A percentile compares a stretch with the other conserved stretches of the same genome.
Evolutionary conservation across 2,888 invertebrate species (phyloP).

Genomic region (Formica aserva): DNA sequence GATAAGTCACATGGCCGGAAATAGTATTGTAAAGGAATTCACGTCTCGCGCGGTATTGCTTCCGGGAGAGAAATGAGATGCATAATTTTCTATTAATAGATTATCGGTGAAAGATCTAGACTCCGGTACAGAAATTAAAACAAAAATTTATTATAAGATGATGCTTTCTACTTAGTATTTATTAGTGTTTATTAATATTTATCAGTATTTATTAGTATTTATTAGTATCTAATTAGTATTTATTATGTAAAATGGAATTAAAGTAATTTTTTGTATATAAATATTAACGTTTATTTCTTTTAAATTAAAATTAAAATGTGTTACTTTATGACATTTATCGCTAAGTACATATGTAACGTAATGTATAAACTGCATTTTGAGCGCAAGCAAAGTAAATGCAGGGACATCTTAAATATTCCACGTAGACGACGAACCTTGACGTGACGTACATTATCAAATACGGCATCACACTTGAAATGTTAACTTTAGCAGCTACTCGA

Average conservation of each 20-base stretch:
- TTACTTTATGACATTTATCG: not conserved
- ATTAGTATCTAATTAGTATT: not conserved
- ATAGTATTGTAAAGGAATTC: constrained; percentile 33
- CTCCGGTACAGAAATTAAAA: too few relatives aligned
- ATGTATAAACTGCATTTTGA: constrained; percentile 36
- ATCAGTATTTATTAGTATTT: too few relatives aligned
- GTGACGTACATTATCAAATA: constrained; percentile 53
- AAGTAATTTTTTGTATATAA: not conserved
- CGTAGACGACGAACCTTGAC: constrained; percentile 45
- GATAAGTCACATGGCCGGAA: constrained; percentile 38
- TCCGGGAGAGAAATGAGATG: constrained; percentile 4
- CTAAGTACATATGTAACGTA: constrained; percentile 14
- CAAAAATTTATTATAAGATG: too few relatives aligned
- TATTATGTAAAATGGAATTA: not conserved
- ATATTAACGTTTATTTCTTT: not conserved
- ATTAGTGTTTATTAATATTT: too few relatives aligned
- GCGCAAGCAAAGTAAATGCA: constrained; percentile 33
- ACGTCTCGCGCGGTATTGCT: constrained; percentile 11
- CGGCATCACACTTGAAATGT: constrained; percentile 35
- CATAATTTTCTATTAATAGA: not conserved
- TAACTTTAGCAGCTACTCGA: constrained; percentile 25
- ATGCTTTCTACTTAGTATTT: too few relatives aligned
- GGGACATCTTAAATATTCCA: constrained; percentile 49
- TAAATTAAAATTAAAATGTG: not conserved
- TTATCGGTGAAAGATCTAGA: not conserved